A percentile compares a stretch with the other conserved stretches of the same genome.
These are phyloP conservation scores for Chelmon rostratus DNA, from an alignment of 2,797 vertebrate species.

Conservation along the genomic window DNA sequence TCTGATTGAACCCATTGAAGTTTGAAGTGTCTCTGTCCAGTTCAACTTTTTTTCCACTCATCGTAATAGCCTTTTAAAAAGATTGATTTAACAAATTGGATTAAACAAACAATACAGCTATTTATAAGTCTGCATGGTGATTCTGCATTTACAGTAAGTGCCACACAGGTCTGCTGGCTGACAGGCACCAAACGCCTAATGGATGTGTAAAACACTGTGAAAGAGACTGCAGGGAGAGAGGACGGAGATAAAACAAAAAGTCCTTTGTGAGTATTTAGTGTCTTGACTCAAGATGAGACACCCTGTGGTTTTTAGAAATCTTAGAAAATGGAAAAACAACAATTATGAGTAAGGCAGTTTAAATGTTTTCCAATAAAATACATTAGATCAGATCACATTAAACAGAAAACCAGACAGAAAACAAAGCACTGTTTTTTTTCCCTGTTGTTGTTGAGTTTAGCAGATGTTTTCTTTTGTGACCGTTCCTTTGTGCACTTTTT, in stretches of 20 bases:
- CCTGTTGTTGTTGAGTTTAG: slow-evolving; percentile 55
- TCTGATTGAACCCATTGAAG: background rate
- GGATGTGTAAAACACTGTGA: slow-evolving; percentile 48
- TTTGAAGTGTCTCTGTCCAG: background rate
- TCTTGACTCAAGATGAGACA: slow-evolving; percentile 33
- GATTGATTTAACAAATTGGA: slow-evolving; percentile 3
- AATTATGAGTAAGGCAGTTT: background rate
- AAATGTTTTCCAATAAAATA: slow-evolving; percentile 25
- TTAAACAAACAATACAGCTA: slow-evolving; percentile 11
- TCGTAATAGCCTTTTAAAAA: background rate
- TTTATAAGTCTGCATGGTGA: slow-evolving; percentile 30
- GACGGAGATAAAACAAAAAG: slow-evolving; percentile 9
- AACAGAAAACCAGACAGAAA: slow-evolving; percentile 39
- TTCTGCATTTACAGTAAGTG: slow-evolving; percentile 9
- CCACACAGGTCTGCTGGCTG: slow-evolving; percentile 6
- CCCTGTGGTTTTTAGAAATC: slow-evolving; percentile 4
- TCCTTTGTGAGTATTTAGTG: slow-evolving; percentile 13
- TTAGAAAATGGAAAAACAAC: background rate
- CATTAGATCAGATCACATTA: slow-evolving; percentile 43
- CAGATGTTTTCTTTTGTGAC: slow-evolving; percentile 49
- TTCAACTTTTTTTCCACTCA: background rate
- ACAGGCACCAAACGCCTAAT: slow-evolving; percentile 26
- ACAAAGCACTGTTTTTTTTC: slow-evolving; percentile 23
- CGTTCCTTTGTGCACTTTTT: slow-evolving; percentile 25
- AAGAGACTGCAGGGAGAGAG: slow-evolving; percentile 32